Evolutionary conservation across 2,888 invertebrate genomes (phyloP), one percentile per base, ranked within the genome.

Genomic region (Deilephila porcellus): DNA sequence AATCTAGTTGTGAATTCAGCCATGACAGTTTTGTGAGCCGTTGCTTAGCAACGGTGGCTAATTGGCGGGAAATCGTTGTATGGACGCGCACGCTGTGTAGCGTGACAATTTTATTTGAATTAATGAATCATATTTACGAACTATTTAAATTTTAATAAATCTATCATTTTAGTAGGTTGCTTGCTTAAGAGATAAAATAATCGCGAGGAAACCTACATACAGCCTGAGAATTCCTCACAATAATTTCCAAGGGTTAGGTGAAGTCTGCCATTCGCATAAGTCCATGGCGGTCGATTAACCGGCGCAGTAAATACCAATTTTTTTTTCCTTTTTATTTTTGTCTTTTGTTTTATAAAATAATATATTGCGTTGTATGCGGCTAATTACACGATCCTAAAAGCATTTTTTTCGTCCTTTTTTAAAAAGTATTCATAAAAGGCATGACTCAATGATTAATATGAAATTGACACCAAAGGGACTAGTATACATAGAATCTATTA

Each of bases 1-100:
- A 67, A 67, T 67, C 67, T 67, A 67, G 67, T 67, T 67, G 20
- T 17, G n/a, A 17, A 29, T 67, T 67, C 87, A 83, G 83, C 86
- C 88, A 87, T 90, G 86, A 85, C 85, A 86, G 86, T 85, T 85
- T 81, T 78, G 76, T 78, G 45, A 14, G 79, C 79, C 81, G 89
- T 91, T 88, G 88, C 90, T 81, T 86, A 80, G 91, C 89, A 87
- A 91, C 91, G 79, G 17, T 72, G 81, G 74, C 82, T 91, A 91
- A 91, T 92, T 92, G 91, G 90, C 90, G 87, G 86, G 84, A 90
- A 90, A 91, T 91, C 86, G 86, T 77, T 83, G 81, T 85, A 83
- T 83, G 87, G 88, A 89, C 45, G 67, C 52, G 52, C 52, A 52
- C 67, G 67, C 67, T 52, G 67, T 67, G 67, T 67, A 67, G 25